phyloP scores from a whole-genome alignment of 1,140 invertebrate species.

The Tribolium castaneum region DNA sequence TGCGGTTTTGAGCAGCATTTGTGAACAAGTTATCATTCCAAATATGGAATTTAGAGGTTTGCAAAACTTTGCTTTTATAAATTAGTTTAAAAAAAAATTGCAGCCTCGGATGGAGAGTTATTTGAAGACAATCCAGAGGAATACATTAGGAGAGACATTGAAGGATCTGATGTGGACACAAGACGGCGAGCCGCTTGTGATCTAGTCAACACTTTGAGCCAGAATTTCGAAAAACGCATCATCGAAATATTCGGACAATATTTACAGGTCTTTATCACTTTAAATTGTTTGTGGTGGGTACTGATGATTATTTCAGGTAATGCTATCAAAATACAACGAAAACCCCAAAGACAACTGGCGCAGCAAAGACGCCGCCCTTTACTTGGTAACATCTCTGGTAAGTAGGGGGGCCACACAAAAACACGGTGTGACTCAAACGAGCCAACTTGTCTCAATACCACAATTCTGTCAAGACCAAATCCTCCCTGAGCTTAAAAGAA shows the following conservation, averaged over 20 bases:
- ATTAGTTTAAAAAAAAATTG: conserved; percentile 43
- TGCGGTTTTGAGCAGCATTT: conserved; percentile 88
- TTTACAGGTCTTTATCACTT: conserved; percentile 69
- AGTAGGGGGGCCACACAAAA: conserved; percentile 91
- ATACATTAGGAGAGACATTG: conserved; percentile 96
- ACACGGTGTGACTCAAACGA: conserved; percentile 91
- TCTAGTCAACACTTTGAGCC: conserved; percentile 89
- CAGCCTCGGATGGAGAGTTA: conserved; percentile 92
- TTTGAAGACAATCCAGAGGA: conserved; percentile 99
- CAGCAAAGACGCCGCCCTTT: conserved; percentile 95
- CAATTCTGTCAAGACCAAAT: conserved; percentile 91
- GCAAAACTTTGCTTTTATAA: conserved; percentile 2
- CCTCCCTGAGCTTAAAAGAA: conserved; percentile 82
- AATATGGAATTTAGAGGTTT: conserved; percentile 95
- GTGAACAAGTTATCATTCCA: conserved; percentile 97
- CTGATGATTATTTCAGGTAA: conserved; percentile 68
- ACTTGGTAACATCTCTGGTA: conserved; percentile 94
- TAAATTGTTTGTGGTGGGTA: too few relatives aligned
- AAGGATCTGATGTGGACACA: conserved; percentile 98
- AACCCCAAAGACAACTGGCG: conserved; percentile 87
- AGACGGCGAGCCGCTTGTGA: conserved; percentile 95
- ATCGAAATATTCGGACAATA: conserved; percentile 94
- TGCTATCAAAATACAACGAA: conserved; percentile 81
- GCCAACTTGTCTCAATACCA: conserved; percentile 86
- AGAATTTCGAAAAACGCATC: conserved; percentile 92